These are phyloP conservation scores for Nephrotoma flavescens DNA, from an alignment of 2,888 invertebrate genomes.

Conservation along the genomic window DNA sequence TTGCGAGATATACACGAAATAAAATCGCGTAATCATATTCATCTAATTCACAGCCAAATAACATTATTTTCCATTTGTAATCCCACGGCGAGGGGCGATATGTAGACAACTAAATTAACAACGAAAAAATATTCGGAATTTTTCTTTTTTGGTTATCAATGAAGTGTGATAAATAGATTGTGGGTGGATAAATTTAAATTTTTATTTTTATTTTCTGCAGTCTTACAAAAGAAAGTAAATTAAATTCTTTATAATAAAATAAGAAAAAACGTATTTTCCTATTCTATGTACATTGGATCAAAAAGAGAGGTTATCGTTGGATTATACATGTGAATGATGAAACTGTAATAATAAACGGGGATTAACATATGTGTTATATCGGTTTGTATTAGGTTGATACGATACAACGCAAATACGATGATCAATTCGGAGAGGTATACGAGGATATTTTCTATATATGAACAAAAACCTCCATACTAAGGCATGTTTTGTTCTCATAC, in stretches of 20 bases:
- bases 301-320: neutral
- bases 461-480: too few species aligned
- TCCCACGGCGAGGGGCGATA: neutral
- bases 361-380: too few species aligned
- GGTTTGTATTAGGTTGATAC: too few species aligned
- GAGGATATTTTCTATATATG: too few species aligned
- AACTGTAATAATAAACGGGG: neutral
- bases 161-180: neutral
- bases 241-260: neutral
- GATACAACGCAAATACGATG: too few species aligned
- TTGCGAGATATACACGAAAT: neutral
- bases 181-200: neutral
- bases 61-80: neutral
- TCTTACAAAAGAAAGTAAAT: neutral
- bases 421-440: too few species aligned
- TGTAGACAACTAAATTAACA: neutral
- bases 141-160: neutral
- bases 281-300: neutral
- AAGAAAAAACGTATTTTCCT: neutral
- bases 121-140: neutral
- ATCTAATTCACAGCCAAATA: neutral
- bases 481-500: too few species aligned
- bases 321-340: neutral
- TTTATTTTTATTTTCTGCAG: neutral
- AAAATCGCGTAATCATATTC: neutral